Evolutionary conservation across 2,888 invertebrate genomes (phyloP).

Genomic region (Tethea ocularis): DNA sequence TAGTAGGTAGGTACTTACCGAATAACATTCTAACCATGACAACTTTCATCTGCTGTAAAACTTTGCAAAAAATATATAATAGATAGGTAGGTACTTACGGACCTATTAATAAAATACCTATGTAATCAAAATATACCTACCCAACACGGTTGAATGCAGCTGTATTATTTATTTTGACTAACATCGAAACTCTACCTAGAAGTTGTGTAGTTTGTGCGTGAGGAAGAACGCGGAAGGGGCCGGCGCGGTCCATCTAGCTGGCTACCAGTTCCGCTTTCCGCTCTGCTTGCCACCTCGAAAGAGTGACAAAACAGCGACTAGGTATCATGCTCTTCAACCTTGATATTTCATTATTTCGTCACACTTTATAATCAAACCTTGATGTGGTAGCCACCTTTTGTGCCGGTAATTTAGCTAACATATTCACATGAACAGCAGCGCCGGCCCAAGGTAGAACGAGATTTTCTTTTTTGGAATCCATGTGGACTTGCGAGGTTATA

Average conservation of each 20-base stretch:
- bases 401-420: neutral
- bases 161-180: slow-evolving; percentile 50
- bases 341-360: slow-evolving; percentile 42
- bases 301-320: slow-evolving; percentile 14
- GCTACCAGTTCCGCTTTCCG: slow-evolving; percentile 61
- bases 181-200: slow-evolving; percentile 62
- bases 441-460: too few species aligned
- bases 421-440: neutral
- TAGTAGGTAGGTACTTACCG: too few species aligned
- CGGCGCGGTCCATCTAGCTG: slow-evolving; percentile 16
- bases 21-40: too few species aligned
- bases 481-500: too few species aligned
- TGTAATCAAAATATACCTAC: neutral
- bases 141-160: neutral
- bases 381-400: slow-evolving; percentile 11
- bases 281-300: slow-evolving; percentile 49
- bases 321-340: slow-evolving; percentile 29
- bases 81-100: too few species aligned
- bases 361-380: slow-evolving; percentile 37
- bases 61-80: too few species aligned
- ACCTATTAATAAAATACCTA: too few species aligned
- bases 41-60: too few species aligned
- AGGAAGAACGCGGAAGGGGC: slow-evolving; percentile 57
- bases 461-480: too few species aligned
- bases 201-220: slow-evolving; percentile 49